Conservation (phyloP, 92 coral and sea anemone genomes). For the Umimayanthus kanabou region DNA sequence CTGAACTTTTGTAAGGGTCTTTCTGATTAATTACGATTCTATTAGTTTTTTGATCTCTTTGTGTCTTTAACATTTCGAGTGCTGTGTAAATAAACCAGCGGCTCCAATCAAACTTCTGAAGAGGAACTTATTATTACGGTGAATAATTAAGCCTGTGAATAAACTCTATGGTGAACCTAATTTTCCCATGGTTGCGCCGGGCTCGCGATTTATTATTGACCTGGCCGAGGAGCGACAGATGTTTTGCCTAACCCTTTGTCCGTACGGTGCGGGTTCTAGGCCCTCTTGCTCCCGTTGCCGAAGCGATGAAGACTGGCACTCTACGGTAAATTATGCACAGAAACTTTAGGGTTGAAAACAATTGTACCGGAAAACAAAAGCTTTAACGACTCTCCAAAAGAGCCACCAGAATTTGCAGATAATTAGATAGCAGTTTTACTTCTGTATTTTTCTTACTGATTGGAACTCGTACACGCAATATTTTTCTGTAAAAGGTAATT, state of each 20-base stretch:
- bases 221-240: conserved; percentile 15
- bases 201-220: background rate
- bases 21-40: conserved; percentile 4
- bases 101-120: conserved; percentile 6
- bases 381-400: background rate
- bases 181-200: background rate
- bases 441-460: background rate
- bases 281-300: conserved; percentile 18
- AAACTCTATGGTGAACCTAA: background rate
- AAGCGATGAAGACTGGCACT: conserved; percentile 21
- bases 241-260: conserved; percentile 1
- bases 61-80: conserved; percentile 16
- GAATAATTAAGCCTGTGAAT: background rate
- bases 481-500: too few species aligned
- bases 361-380: background rate
- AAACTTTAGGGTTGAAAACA: background rate
- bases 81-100: conserved; percentile 9
- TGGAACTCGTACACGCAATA: background rate
- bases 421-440: background rate
- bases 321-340: background rate
- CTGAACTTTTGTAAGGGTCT: background rate
- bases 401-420: background rate
- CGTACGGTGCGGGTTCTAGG: background rate
- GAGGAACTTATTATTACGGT: conserved; percentile 1
- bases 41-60: conserved; percentile 8